Percentiles rank a stretch among this genome's conserved stretches.
phyloP scores from a whole-genome alignment of 2,113 vertebrate species.

The Gallinago media region DNA sequence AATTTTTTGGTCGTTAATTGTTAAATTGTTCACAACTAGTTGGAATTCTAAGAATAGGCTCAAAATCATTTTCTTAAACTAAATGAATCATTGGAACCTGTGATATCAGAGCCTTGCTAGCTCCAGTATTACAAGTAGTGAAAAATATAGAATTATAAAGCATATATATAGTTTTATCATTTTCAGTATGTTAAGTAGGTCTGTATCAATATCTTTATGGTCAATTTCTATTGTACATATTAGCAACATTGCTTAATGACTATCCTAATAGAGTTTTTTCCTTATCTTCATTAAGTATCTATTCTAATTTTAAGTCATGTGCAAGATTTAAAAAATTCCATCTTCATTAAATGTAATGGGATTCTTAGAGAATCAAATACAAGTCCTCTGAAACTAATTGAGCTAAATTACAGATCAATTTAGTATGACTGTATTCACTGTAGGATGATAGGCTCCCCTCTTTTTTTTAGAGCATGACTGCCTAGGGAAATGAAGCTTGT shows the following conservation, averaged over 20 bases:
- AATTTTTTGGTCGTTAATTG: neutral
- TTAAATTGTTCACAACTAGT: neutral
- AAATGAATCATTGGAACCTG: neutral
- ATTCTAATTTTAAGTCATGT: conserved; percentile 17
- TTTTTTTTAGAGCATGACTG: neutral
- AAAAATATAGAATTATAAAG: neutral
- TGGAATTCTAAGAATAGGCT: neutral
- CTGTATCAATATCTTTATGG: neutral
- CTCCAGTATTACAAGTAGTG: neutral
- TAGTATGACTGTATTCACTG: neutral
- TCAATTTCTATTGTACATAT: neutral
- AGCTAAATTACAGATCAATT: conserved; percentile 56
- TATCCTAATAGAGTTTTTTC: neutral
- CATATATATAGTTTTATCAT: neutral
- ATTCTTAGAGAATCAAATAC: conserved; percentile 36
- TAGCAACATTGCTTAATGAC: neutral
- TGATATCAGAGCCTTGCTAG: neutral
- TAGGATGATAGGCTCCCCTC: neutral
- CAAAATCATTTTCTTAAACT: neutral
- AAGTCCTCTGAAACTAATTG: conserved; percentile 46
- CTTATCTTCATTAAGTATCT: conserved; percentile 31
- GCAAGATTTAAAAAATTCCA: neutral
- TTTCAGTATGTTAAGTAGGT: neutral
- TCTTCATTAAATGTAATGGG: conserved; percentile 54
- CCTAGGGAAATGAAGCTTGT: conserved; percentile 26